Conservation (phyloP, 2,888 invertebrate genomes). For the Calliphora vomitoria region DNA sequence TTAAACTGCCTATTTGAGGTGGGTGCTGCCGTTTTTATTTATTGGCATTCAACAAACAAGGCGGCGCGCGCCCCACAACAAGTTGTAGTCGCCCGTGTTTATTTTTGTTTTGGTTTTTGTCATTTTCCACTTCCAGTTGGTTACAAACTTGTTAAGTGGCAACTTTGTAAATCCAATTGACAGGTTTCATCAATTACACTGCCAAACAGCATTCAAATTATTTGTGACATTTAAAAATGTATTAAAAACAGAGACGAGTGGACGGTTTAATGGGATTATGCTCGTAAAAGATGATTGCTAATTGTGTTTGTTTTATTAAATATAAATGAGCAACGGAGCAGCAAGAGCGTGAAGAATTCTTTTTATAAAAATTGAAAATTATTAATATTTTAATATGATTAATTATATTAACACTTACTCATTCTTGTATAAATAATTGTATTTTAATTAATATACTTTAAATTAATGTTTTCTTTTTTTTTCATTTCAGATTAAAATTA, state of each 20-base stretch:
- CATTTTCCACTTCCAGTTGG: conserved; percentile 28
- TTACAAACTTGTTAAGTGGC: conserved; percentile 50
- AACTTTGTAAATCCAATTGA: conserved; percentile 54
- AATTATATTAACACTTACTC: too few species aligned
- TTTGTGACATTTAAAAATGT: conserved; percentile 40
- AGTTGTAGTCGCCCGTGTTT: conserved; percentile 19
- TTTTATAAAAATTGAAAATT: background rate
- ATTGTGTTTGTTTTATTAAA: background rate
- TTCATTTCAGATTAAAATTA: too few species aligned
- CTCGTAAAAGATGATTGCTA: background rate
- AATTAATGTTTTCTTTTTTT: too few species aligned
- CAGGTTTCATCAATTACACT: conserved; percentile 48
- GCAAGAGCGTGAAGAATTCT: too few species aligned
- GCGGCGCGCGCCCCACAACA: conserved; percentile 11
- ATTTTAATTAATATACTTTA: too few species aligned
- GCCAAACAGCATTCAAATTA: conserved; percentile 35
- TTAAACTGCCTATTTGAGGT: conserved; percentile 28
- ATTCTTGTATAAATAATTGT: too few species aligned
- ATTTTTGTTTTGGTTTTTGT: background rate
- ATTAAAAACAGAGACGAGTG: background rate
- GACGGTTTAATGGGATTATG: background rate
- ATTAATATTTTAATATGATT: background rate
- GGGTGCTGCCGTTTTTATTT: conserved; percentile 32
- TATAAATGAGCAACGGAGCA: background rate
- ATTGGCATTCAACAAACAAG: conserved; percentile 32